Conservation (phyloP, 1,140 invertebrate genomes). For the Calliphora vicina region DNA sequence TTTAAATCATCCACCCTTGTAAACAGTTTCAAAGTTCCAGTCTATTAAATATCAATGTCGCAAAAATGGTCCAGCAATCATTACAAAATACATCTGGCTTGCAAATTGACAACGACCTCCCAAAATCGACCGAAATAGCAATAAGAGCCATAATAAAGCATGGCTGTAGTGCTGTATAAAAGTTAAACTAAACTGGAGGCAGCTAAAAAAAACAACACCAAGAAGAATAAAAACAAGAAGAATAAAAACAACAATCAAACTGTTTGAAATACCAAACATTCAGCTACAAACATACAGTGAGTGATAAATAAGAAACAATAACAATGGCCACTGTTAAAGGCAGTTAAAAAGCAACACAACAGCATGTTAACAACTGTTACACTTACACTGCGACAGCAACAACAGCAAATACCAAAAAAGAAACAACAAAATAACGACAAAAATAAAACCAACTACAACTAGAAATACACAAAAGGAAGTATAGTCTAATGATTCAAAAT, state of each 20-base stretch:
- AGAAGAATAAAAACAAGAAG: neutral
- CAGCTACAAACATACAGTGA: too few species aligned
- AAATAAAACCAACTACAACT: neutral
- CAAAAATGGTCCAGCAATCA: neutral
- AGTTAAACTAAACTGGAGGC: too few species aligned
- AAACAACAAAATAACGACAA: too few species aligned
- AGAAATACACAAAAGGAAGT: slow-evolving; percentile 4
- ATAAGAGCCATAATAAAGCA: neutral
- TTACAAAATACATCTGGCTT: slow-evolving; percentile 5
- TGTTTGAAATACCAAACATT: neutral
- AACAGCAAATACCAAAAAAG: neutral
- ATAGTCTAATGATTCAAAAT: slow-evolving; percentile 2
- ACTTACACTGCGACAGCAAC: neutral
- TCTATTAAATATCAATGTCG: slow-evolving; percentile 14
- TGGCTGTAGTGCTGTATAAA: too few species aligned
- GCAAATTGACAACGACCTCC: neutral
- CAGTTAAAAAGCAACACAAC: neutral
- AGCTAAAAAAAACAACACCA: neutral
- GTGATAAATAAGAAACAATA: neutral
- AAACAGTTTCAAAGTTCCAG: slow-evolving; percentile 6
- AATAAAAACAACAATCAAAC: neutral
- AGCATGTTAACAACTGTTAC: slow-evolving; percentile 8
- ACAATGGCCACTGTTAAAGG: neutral
- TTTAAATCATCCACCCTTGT: neutral
- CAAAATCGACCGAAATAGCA: neutral